phyloP scores from a whole-genome alignment of 2,113 vertebrate species.

The Desmodus rotundus region DNA sequence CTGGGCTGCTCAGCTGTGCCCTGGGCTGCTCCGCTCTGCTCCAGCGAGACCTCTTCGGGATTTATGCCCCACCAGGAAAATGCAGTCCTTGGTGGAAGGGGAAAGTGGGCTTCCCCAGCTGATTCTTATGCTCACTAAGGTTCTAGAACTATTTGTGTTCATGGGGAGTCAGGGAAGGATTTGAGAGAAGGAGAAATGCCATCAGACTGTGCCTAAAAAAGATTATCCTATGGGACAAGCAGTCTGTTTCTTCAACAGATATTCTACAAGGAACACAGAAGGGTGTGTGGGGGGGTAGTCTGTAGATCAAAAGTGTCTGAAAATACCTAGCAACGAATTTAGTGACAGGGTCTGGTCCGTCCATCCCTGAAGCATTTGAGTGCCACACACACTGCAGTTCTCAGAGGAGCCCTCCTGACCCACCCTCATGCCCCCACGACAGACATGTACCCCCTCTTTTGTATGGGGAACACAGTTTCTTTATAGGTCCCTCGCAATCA shows the following conservation, averaged over 20 bases:
- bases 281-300: no score
- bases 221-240: not conserved
- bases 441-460: not conserved
- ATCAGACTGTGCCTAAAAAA: not conserved
- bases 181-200: not conserved
- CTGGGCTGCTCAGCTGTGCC: no score
- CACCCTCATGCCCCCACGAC: not conserved
- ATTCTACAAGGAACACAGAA: not conserved
- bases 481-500: not conserved
- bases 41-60: no score
- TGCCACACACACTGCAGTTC: not conserved
- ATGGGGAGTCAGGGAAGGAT: not conserved
- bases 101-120: not conserved
- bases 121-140: not conserved
- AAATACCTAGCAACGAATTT: no score
- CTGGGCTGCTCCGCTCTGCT: no score
- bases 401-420: not conserved
- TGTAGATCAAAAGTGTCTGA: not conserved
- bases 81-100: no score
- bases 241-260: not conserved
- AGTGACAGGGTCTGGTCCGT: not conserved
- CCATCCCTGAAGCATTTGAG: not conserved
- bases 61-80: no score
- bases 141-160: not conserved
- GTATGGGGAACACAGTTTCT: not conserved